Evolutionary conservation across 1,140 invertebrate species (phyloP), one percentile per base, ranked within the genome.

Genomic region (Trachymyrmex cornetzi): DNA sequence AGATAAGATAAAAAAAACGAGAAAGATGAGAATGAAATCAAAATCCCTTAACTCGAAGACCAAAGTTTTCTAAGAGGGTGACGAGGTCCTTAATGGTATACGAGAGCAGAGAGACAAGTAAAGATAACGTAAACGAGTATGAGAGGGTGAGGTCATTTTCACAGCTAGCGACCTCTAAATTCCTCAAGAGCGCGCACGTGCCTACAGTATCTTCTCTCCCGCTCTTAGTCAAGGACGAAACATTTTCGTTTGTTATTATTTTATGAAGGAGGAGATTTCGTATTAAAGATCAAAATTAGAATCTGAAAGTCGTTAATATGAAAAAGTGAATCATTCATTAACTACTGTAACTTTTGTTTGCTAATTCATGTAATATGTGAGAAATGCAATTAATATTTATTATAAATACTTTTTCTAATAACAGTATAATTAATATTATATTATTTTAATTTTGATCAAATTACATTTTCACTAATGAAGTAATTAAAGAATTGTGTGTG

Each of bases 121-220:
- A 71, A 84, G 80, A 84, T 84, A 84, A 84, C 27, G 30, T 27
- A 38, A 74, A 74, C 27, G 69, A 34, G 69, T 84, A 84, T 38
- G 55, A 74, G 55, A 79, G 30, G 69, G 67, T 22, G 48, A 34
- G 57, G 57, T 90, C 89, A 81, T 88, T 90, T 86, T 90, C 81
- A 50, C 75, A 72, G 38, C 30, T 80, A 64, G 38, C 30, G 89
- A 88, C 89, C 89, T 90, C 89, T 57, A 90, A 88, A 90, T 88
- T 77, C 77, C 71, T 86, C 89, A 90, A 90, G 89, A 90, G 44
- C 86, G 80, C 81, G 86, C 89, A 90, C 89, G 89, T 90, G 89
- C 22, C 81, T 34, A 61, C 12, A 34, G 57, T 80, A 59, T 48
- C 53, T 88, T 44, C 55, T 66, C 79, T 66, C 24, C 38, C 53